These are phyloP conservation scores for Paragorgia papillata DNA, from an alignment of 92 coral and sea anemone genomes.

Conservation along the genomic window DNA sequence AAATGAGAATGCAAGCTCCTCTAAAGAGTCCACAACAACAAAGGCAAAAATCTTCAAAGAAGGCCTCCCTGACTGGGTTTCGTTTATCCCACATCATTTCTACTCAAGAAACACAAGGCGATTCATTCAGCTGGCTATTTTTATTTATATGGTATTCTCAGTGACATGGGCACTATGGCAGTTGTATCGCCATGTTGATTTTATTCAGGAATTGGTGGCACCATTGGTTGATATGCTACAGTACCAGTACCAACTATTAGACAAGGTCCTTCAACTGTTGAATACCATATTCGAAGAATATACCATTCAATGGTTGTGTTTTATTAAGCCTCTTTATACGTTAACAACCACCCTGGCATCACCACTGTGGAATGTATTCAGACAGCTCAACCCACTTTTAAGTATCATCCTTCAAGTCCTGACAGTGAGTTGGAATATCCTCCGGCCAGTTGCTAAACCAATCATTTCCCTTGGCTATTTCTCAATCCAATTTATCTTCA, in stretches of 20 bases:
- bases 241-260: slow-evolving; percentile 76
- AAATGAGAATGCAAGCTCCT: slow-evolving; percentile 6
- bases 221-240: slow-evolving; percentile 79
- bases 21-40: not conserved
- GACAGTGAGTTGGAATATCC: not conserved
- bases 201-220: slow-evolving; percentile 76
- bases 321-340: slow-evolving; percentile 84
- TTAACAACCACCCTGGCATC: slow-evolving; percentile 71
- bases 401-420: slow-evolving; percentile 59
- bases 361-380: slow-evolving; percentile 61
- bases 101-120: slow-evolving; percentile 78
- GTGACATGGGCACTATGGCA: slow-evolving; percentile 99
- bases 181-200: slow-evolving; percentile 92
- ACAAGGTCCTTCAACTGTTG: slow-evolving; percentile 69
- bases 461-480: slow-evolving; percentile 46
- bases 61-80: slow-evolving; percentile 94
- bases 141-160: slow-evolving; percentile 81
- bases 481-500: slow-evolving; percentile 4
- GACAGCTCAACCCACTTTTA: slow-evolving; percentile 56
- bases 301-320: slow-evolving; percentile 88
- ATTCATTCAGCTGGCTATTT: slow-evolving; percentile 65
- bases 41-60: slow-evolving; percentile 59
- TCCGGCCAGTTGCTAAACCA: slow-evolving; percentile 60
- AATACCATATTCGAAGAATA: slow-evolving; percentile 80
- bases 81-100: slow-evolving; percentile 71